A percentile compares a stretch with the other conserved stretches of the same genome.
These are phyloP conservation scores for Prunella strophiata DNA, from an alignment of 2,797 vertebrate species.

Conservation along the genomic window DNA sequence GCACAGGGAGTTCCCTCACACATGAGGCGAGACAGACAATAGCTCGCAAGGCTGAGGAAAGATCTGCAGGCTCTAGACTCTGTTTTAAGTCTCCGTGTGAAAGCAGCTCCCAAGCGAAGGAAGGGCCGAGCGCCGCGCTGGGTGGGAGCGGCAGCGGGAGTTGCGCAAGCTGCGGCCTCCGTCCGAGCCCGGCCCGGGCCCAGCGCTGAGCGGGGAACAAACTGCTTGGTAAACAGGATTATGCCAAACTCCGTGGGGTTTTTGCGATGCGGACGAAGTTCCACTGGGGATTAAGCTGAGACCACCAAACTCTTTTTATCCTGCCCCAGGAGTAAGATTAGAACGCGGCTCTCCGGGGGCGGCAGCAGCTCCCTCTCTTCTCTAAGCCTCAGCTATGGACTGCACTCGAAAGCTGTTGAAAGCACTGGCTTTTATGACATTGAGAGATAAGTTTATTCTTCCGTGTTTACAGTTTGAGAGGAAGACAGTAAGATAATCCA, in stretches of 20 bases:
- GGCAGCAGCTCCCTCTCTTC: background rate
- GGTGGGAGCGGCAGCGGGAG: background rate
- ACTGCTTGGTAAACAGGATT: background rate
- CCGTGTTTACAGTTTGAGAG: background rate
- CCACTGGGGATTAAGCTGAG: background rate
- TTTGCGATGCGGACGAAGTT: background rate
- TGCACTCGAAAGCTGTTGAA: background rate
- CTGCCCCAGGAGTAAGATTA: background rate
- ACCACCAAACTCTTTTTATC: background rate
- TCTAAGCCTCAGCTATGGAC: background rate
- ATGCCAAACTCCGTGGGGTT: background rate
- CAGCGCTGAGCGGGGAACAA: background rate
- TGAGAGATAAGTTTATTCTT: background rate
- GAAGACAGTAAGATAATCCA: background rate
- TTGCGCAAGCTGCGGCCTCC: background rate
- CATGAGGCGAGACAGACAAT: conserved; percentile 33
- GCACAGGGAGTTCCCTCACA: conserved; percentile 60
- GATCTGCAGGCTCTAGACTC: conserved; percentile 19
- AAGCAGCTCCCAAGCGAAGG: background rate
- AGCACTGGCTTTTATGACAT: background rate
- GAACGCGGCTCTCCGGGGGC: accelerated
- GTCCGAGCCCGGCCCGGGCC: background rate
- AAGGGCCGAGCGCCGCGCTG: background rate
- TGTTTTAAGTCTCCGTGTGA: background rate
- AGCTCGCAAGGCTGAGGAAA: conserved; percentile 7